Conservation (phyloP, 2,113 vertebrate genomes). For the Eidolon helvum region DNA sequence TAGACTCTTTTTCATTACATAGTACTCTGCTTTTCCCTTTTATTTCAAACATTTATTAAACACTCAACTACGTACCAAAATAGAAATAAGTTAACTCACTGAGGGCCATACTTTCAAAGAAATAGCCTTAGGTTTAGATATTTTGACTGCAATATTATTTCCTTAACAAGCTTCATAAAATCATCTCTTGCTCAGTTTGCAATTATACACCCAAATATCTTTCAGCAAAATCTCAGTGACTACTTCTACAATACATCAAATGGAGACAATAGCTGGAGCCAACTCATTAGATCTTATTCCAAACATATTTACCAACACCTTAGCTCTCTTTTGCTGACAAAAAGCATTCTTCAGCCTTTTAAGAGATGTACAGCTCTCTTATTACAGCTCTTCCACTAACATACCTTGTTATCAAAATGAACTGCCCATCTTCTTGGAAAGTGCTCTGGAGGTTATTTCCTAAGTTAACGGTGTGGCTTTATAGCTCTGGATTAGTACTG, state of each 20-base stretch:
- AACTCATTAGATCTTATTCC: background rate
- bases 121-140: background rate
- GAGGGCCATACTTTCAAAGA: slow-evolving; percentile 13
- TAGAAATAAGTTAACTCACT: background rate
- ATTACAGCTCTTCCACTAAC: background rate
- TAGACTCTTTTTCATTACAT: background rate
- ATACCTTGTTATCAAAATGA: slow-evolving; percentile 6
- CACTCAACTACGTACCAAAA: background rate
- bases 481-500: background rate
- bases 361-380: slow-evolving; percentile 27
- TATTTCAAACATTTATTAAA: slow-evolving; percentile 35
- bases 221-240: background rate
- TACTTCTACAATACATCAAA: background rate
- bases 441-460: background rate
- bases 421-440: background rate
- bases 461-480: background rate
- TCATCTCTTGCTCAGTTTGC: background rate
- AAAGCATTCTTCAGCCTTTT: slow-evolving; percentile 27
- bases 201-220: background rate
- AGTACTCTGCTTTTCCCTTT: background rate
- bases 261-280: background rate
- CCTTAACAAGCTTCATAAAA: slow-evolving; percentile 27
- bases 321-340: slow-evolving; percentile 1
- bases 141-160: slow-evolving; percentile 26
- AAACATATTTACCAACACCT: background rate